These are phyloP conservation scores for Gephyroberyx darwinii DNA, from an alignment of 2,797 vertebrate species.

Conservation along the genomic window DNA sequence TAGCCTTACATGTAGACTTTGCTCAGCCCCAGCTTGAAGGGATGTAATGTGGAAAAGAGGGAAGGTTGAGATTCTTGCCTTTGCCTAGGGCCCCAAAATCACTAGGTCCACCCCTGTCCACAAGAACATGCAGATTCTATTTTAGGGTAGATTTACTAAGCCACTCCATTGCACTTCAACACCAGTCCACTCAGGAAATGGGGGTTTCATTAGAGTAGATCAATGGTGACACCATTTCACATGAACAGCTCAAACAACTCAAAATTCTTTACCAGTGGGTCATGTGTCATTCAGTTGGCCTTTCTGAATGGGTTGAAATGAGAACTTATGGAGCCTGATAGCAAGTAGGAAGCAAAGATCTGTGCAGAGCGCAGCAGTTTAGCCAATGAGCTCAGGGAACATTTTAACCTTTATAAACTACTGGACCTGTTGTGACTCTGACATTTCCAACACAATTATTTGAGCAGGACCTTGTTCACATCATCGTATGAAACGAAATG, in stretches of 20 bases:
- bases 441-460: constrained; percentile 33
- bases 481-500: constrained; percentile 4
- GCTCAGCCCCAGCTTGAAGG: too few relatives aligned
- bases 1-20: too few relatives aligned
- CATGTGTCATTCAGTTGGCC: constrained; percentile 65
- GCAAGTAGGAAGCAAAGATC: constrained; percentile 35
- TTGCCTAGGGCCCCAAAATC: too few relatives aligned
- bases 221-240: constrained; percentile 65
- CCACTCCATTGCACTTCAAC: constrained; percentile 52
- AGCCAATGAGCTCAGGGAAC: constrained; percentile 48
- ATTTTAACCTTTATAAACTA: constrained; percentile 46
- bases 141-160: constrained; percentile 35
- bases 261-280: constrained; percentile 63
- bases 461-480: neutral
- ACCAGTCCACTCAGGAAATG: constrained; percentile 67
- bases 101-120: constrained; percentile 9
- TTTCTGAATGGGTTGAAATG: constrained; percentile 62
- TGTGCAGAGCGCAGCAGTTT: constrained; percentile 30
- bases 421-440: neutral
- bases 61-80: too few relatives aligned
- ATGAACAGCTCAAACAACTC: constrained; percentile 65
- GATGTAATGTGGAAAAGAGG: too few relatives aligned
- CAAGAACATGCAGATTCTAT: constrained; percentile 36
- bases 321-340: constrained; percentile 64
- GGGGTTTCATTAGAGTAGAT: constrained; percentile 61